Conservation (phyloP, 2,888 invertebrate genomes). For the Amiota mariae region DNA sequence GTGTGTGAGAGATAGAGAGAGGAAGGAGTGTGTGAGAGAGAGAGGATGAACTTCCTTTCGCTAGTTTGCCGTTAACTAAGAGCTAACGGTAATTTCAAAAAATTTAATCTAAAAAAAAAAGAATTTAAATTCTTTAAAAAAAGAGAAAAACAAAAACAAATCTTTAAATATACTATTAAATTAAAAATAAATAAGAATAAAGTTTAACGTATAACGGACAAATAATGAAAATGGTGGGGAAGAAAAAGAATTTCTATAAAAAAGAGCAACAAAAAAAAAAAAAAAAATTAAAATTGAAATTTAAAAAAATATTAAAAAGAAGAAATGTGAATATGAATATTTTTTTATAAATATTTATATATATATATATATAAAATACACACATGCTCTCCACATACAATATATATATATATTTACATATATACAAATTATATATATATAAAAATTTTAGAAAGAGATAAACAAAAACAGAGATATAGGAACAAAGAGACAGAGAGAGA, state of each 20-base stretch:
- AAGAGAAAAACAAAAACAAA: too few species aligned
- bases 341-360: slow-evolving; percentile 18
- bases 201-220: too few species aligned
- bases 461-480: slow-evolving; percentile 45
- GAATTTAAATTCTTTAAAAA: too few species aligned
- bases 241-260: neutral
- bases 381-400: slow-evolving; percentile 52
- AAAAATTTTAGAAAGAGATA: slow-evolving; percentile 58
- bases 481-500: slow-evolving; percentile 13
- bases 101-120: too few species aligned
- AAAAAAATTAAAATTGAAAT: slow-evolving; percentile 23
- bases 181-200: too few species aligned
- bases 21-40: too few species aligned
- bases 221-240: neutral
- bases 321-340: slow-evolving; percentile 17
- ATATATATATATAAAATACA: slow-evolving; percentile 35
- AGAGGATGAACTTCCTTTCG: too few species aligned
- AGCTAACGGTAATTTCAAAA: too few species aligned
- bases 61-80: too few species aligned
- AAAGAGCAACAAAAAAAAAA: slow-evolving; percentile 32
- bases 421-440: slow-evolving; percentile 28
- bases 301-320: neutral
- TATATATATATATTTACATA: slow-evolving; percentile 47
- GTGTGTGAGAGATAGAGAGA: too few species aligned
- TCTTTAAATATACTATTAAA: too few species aligned